Conservation (phyloP, 1,140 invertebrate genomes). For the Dysdera silvatica region DNA sequence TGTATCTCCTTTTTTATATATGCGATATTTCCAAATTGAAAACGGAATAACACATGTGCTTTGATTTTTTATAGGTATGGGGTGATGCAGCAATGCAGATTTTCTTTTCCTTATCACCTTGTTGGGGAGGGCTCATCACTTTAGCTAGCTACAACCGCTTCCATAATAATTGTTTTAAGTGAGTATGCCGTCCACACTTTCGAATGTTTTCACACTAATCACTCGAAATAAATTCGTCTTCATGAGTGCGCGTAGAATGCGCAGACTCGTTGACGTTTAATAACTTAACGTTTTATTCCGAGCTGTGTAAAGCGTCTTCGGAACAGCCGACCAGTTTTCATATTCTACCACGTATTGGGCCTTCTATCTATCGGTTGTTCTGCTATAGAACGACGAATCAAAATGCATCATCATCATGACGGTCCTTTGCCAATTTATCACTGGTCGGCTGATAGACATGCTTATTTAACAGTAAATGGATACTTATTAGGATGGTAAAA, state of each 20-base stretch:
- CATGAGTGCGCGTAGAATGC: not conserved
- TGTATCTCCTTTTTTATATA: not conserved
- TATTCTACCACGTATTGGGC: too few relatives aligned
- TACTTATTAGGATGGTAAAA: too few relatives aligned
- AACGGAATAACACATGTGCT: too few relatives aligned
- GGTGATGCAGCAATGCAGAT: conserved; percentile 52
- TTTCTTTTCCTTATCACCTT: conserved; percentile 51
- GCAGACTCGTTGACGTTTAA: not conserved
- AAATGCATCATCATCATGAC: too few relatives aligned
- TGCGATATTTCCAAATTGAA: not conserved
- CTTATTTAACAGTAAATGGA: too few relatives aligned
- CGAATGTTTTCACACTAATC: not conserved
- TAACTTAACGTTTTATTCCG: not conserved
- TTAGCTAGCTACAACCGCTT: conserved; percentile 66
- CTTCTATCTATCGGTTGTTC: too few relatives aligned
- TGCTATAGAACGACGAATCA: too few relatives aligned
- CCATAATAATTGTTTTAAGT: conserved; percentile 58
- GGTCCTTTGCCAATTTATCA: too few relatives aligned
- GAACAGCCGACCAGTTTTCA: too few relatives aligned
- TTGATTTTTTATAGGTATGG: conserved; percentile 46
- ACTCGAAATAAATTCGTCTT: not conserved
- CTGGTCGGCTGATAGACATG: too few relatives aligned
- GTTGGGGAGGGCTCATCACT: conserved; percentile 60
- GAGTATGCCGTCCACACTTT: not conserved
- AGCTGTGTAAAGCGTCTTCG: too few relatives aligned